phyloP scores from a whole-genome alignment of 2,113 vertebrate genomes.

The Eurystomus gularis region DNA sequence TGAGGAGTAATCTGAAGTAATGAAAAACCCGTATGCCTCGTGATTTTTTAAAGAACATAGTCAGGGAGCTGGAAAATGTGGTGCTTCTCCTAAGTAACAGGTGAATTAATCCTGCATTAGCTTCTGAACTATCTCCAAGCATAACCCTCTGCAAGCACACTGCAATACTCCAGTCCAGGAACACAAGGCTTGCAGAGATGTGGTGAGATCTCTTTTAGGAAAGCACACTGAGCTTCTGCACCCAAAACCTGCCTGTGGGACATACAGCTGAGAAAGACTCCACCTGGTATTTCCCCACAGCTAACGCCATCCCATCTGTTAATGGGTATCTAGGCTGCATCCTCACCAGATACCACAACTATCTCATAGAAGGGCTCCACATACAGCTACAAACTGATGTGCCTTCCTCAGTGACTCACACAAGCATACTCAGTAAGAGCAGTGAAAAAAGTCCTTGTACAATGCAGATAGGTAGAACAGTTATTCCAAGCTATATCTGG shows the following conservation, averaged over 20 bases:
- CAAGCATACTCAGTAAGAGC: background rate
- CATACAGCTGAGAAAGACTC: background rate
- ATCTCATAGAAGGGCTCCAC: background rate
- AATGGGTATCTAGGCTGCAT: background rate
- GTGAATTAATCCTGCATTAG: background rate
- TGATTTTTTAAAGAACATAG: background rate
- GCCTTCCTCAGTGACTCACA: background rate
- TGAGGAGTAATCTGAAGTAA: background rate
- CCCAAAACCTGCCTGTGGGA: background rate
- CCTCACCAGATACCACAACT: background rate
- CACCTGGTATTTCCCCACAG: background rate
- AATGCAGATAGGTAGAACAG: background rate
- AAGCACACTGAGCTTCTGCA: background rate
- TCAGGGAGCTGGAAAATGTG: background rate
- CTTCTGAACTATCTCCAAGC: background rate
- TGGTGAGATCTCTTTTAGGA: background rate
- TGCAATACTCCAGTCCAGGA: background rate
- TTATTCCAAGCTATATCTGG: background rate
- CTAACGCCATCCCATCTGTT: background rate
- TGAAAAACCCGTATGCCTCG: background rate
- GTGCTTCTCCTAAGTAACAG: background rate
- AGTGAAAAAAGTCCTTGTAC: background rate
- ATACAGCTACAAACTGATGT: background rate
- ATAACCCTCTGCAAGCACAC: background rate
- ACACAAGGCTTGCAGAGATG: accelerated